Percentiles rank a stretch among this genome's conserved stretches.
These are phyloP conservation scores for Neotragus moschatus DNA, from an alignment of 2,113 vertebrate genomes.

Conservation along the genomic window DNA sequence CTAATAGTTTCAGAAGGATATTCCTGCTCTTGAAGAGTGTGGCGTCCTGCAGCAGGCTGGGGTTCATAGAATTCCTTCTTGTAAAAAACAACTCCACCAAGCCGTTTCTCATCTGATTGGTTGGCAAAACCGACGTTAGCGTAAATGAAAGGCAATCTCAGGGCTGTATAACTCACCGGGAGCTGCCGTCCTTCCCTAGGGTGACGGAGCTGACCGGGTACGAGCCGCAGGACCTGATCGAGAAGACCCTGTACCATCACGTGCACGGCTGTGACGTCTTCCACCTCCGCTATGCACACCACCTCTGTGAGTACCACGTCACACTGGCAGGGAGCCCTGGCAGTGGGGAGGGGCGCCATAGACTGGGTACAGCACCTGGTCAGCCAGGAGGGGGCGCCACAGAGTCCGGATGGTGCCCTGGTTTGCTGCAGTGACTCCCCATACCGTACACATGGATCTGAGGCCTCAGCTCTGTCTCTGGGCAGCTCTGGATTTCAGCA, in stretches of 20 bases:
- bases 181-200: conserved; percentile 76
- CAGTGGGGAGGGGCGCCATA: neutral
- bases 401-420: neutral
- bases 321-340: fast-evolving
- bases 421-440: fast-evolving
- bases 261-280: conserved; percentile 93
- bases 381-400: neutral
- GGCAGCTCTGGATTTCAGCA: neutral
- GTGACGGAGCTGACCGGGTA: conserved; percentile 95
- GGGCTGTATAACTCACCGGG: neutral
- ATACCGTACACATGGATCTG: fast-evolving
- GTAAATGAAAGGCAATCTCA: neutral
- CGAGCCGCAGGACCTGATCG: conserved; percentile 95
- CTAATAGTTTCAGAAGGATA: neutral
- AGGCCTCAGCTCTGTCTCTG: fast-evolving
- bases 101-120: conserved; percentile 38
- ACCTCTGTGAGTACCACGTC: conserved; percentile 86
- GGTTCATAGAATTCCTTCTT: conserved; percentile 53
- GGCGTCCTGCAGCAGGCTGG: neutral
- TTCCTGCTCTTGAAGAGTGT: neutral
- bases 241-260: conserved; percentile 96
- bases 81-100: conserved; percentile 29
- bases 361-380: neutral
- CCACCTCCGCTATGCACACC: conserved; percentile 92
- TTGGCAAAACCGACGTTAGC: neutral